These are phyloP conservation scores for Cherax destructor DNA, from an alignment of 1,140 invertebrate species.

Conservation along the genomic window DNA sequence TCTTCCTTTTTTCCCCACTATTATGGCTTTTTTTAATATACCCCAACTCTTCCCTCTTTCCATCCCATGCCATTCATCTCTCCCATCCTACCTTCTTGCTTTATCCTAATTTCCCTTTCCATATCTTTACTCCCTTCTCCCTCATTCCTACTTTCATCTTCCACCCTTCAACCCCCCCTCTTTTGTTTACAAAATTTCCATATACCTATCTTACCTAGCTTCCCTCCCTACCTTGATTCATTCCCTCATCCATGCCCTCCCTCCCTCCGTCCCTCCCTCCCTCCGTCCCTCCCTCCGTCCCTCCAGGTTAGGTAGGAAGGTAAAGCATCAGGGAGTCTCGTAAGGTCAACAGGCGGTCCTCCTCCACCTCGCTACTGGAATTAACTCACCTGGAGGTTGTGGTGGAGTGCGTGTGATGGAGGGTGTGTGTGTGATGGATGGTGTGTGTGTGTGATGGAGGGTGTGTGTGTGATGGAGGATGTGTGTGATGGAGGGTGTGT, in stretches of 20 bases:
- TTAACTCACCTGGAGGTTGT: background rate
- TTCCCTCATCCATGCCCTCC: background rate
- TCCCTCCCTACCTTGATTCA: background rate
- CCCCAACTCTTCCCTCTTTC: background rate
- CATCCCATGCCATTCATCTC: background rate
- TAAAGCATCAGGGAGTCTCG: slow-evolving; percentile 15
- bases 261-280: background rate
- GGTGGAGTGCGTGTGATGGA: background rate
- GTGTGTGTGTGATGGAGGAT: background rate
- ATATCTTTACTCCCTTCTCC: background rate
- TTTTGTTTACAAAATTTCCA: background rate
- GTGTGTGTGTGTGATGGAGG: background rate
- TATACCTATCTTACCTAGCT: background rate
- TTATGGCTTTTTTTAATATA: background rate
- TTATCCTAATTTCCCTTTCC: background rate
- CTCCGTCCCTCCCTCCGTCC: background rate
- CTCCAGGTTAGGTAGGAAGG: background rate
- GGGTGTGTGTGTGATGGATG: background rate
- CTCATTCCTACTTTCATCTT: background rate
- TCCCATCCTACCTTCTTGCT: background rate
- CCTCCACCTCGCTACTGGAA: background rate
- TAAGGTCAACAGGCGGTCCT: background rate
- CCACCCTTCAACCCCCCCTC: background rate
- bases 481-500: background rate
- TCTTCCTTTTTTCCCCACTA: background rate